Evolutionary conservation across 2,888 invertebrate genomes (phyloP).

Genomic region (Dinocampus coccinellae): DNA sequence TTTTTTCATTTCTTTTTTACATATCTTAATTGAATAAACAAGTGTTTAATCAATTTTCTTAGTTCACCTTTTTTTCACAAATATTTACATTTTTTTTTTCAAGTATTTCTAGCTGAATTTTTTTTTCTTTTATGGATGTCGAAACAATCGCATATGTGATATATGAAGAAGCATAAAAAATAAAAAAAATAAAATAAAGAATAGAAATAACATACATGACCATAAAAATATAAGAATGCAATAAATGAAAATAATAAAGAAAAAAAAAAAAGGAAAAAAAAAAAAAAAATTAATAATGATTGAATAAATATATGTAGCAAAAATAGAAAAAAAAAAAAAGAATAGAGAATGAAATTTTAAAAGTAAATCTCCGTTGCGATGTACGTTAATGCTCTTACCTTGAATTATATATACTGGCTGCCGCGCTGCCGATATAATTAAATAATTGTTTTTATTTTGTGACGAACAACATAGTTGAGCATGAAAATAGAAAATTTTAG

Average conservation of each 20-base stretch:
- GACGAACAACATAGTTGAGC: conserved; percentile 62
- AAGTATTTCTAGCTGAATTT: background rate
- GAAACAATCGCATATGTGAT: conserved; percentile 36
- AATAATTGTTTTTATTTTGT: conserved; percentile 68
- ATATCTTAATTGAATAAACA: no score
- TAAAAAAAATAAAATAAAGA: conserved; percentile 14
- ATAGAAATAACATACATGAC: conserved; percentile 23
- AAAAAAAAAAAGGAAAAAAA: conserved; percentile 36
- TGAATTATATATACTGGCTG: conserved; percentile 69
- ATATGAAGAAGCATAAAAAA: conserved; percentile 34
- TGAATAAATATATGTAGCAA: conserved; percentile 28
- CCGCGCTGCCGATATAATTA: conserved; percentile 70
- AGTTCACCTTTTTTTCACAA: no score
- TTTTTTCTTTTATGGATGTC: background rate
- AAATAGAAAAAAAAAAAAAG: conserved; percentile 39
- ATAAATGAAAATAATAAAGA: conserved; percentile 37
- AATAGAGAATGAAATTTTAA: conserved; percentile 47
- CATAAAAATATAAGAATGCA: conserved; percentile 11
- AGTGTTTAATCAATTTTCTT: no score
- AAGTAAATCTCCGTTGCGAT: conserved; percentile 64
- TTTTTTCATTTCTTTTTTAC: conserved; percentile 19
- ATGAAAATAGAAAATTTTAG: conserved; percentile 30
- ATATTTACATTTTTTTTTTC: no score
- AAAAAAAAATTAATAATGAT: conserved; percentile 29
- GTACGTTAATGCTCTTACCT: conserved; percentile 69